phyloP scores from a whole-genome alignment of 2,888 invertebrate species.

The Caenorhabditis sulstoni region DNA sequence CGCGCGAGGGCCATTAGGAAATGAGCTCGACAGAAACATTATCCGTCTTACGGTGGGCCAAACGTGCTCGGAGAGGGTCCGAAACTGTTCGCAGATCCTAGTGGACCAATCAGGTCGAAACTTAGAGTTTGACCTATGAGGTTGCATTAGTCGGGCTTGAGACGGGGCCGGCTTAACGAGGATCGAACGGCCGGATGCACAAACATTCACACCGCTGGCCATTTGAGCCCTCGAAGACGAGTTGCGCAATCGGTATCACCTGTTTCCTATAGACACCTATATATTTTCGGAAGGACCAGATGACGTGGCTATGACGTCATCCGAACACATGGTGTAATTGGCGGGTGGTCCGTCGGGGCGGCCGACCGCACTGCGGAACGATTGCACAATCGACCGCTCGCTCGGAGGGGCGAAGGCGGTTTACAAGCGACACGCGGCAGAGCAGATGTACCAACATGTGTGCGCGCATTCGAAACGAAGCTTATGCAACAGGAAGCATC shows the following conservation, averaged over 20 bases:
- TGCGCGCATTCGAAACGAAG: slow-evolving; percentile 36
- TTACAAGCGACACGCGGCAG: slow-evolving; percentile 29
- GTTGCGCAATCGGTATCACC: slow-evolving; percentile 33
- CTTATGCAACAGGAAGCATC: slow-evolving; percentile 54
- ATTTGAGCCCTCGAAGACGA: slow-evolving; percentile 5
- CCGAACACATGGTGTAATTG: no score
- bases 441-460: slow-evolving; percentile 58
- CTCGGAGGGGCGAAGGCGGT: slow-evolving; percentile 27
- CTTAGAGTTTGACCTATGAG: no score
- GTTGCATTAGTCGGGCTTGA: no score
- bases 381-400: slow-evolving; percentile 44
- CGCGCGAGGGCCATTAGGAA: slow-evolving; percentile 32
- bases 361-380: slow-evolving; percentile 28
- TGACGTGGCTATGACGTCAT: slow-evolving; percentile 30
- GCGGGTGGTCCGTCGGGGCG: neutral
- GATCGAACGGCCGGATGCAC: no score
- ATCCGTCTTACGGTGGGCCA: slow-evolving; percentile 16
- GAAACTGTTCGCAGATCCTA: no score
- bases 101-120: no score
- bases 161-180: no score
- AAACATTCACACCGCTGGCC: neutral
- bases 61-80: no score
- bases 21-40: slow-evolving; percentile 28
- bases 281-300: slow-evolving; percentile 8
- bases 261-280: slow-evolving; percentile 13